Evolutionary conservation across 2,797 vertebrate species (phyloP).

Genomic region (Pithecia hirsuta): DNA sequence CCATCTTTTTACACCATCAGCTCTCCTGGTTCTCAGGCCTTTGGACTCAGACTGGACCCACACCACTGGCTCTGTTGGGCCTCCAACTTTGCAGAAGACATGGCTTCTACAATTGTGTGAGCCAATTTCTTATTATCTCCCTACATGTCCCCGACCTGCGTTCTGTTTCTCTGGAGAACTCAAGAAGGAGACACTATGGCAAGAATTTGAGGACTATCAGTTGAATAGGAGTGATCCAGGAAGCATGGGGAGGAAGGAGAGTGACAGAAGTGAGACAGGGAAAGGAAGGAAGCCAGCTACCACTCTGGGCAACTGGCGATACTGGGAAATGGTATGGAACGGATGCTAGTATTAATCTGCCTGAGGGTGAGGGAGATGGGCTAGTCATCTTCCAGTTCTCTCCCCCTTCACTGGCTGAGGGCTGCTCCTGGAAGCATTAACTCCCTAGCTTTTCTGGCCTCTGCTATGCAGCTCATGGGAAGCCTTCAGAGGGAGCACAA

Average conservation of each 20-base stretch:
- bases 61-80: not conserved
- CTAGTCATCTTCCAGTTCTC: not conserved
- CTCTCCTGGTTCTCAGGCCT: not conserved
- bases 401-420: too few relatives aligned
- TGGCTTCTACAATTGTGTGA: not conserved
- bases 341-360: not conserved
- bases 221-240: not conserved
- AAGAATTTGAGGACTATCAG: not conserved
- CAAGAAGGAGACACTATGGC: not conserved
- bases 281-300: not conserved
- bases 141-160: not conserved
- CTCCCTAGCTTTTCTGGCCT: not conserved
- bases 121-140: not conserved
- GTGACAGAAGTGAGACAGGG: not conserved
- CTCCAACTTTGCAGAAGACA: not conserved
- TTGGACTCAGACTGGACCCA: not conserved
- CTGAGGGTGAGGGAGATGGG: not conserved
- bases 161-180: not conserved
- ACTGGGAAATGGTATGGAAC: not conserved
- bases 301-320: rapidly evolving
- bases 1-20: not conserved
- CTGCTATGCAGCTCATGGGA: too few relatives aligned
- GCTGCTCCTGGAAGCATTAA: not conserved
- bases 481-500: too few relatives aligned
- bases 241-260: not conserved